Conservation (phyloP, 2,888 invertebrate species). For the Polyploca ridens region DNA sequence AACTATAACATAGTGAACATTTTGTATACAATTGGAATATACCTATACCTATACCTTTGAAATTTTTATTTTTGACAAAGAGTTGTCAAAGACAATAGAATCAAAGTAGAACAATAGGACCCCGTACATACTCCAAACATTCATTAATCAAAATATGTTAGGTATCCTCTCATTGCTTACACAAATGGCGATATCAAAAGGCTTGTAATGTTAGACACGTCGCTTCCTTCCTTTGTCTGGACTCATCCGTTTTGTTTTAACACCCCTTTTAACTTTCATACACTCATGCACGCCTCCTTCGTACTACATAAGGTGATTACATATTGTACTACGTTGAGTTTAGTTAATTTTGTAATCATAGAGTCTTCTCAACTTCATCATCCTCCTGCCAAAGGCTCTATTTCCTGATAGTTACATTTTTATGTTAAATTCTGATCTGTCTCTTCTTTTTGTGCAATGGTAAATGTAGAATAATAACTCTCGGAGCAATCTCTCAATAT, state of each 20-base stretch:
- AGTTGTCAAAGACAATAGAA: conserved; percentile 33
- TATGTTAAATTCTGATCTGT: too few relatives aligned
- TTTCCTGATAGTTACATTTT: too few relatives aligned
- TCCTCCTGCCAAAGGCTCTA: too few relatives aligned
- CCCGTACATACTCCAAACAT: conserved; percentile 31
- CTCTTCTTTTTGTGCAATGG: too few relatives aligned
- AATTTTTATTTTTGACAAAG: background rate
- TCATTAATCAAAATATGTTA: conserved; percentile 82
- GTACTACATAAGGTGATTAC: conserved; percentile 44
- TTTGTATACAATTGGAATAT: too few relatives aligned
- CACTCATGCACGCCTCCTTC: conserved; percentile 72
- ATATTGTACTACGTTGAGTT: conserved; percentile 30
- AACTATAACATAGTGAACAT: too few relatives aligned
- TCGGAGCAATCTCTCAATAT: too few relatives aligned
- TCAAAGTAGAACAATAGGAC: conserved; percentile 27
- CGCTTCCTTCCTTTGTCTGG: conserved; percentile 82
- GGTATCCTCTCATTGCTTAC: conserved; percentile 62
- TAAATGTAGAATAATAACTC: too few relatives aligned
- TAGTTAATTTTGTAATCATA: background rate
- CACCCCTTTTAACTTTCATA: conserved; percentile 81
- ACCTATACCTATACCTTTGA: background rate
- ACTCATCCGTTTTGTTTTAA: conserved; percentile 84
- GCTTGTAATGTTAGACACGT: conserved; percentile 67
- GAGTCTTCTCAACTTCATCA: too few relatives aligned
- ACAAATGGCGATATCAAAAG: conserved; percentile 72